Evolutionary conservation across 2,113 vertebrate species (phyloP).

Genomic region (Steatornis caripensis): DNA sequence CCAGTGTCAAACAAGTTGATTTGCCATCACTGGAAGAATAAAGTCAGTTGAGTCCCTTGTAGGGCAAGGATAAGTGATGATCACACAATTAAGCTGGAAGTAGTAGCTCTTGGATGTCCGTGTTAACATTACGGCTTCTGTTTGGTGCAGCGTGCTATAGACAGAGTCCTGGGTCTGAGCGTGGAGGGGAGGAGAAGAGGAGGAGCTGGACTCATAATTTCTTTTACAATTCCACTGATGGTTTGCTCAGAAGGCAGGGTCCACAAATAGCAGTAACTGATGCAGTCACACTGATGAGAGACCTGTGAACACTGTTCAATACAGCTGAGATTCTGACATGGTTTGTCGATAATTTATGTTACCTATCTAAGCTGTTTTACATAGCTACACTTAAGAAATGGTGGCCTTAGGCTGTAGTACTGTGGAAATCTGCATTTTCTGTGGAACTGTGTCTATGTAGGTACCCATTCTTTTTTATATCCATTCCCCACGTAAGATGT

Average conservation of each 20-base stretch:
- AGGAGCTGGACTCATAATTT: background rate
- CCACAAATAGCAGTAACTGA: background rate
- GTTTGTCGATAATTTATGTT: background rate
- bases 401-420: background rate
- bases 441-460: background rate
- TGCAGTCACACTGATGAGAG: background rate
- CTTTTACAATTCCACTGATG: background rate
- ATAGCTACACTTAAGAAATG: background rate
- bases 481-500: background rate
- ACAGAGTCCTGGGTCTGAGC: background rate
- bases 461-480: background rate
- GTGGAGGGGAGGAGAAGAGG: background rate
- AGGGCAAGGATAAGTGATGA: background rate
- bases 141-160: accelerated
- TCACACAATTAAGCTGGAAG: background rate
- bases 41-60: background rate
- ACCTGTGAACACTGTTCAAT: background rate
- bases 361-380: background rate
- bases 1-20: background rate
- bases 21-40: background rate
- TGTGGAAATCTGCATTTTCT: background rate
- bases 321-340: background rate
- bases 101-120: background rate
- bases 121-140: accelerated
- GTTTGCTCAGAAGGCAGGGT: background rate